These are phyloP conservation scores for Champsocephalus gunnari DNA, from an alignment of 2,797 vertebrate genomes.

Conservation along the genomic window DNA sequence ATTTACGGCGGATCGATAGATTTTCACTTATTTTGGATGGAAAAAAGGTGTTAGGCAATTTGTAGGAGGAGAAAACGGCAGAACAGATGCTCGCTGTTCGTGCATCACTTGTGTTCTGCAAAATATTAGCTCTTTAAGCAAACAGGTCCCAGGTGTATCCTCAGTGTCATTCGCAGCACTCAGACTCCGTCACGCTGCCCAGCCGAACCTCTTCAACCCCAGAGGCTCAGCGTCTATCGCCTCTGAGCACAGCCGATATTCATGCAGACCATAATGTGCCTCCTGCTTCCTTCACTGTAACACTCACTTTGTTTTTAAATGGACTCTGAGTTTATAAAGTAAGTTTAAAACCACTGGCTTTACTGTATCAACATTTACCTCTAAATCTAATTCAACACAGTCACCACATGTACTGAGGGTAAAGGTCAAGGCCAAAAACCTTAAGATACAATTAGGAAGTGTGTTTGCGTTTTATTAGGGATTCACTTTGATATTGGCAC, in stretches of 20 bases:
- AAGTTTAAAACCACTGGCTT: background rate
- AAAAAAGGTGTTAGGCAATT: background rate
- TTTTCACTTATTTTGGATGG: background rate
- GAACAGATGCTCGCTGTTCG: background rate
- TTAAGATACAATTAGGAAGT: background rate
- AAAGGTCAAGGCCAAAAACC: slow-evolving; percentile 8
- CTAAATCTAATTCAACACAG: background rate
- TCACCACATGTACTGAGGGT: background rate
- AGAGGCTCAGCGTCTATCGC: slow-evolving; percentile 63
- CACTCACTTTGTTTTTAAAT: slow-evolving; percentile 6
- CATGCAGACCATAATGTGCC: slow-evolving; percentile 20
- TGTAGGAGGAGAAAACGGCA: background rate
- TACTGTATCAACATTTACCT: background rate
- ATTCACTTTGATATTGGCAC: too few relatives aligned
- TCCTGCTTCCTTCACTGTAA: background rate
- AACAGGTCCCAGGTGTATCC: slow-evolving; percentile 62
- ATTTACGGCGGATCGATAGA: background rate
- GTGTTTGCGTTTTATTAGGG: background rate
- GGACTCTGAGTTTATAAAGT: background rate
- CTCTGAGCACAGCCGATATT: slow-evolving; percentile 51
- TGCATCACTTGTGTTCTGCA: slow-evolving; percentile 45
- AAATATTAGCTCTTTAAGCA: slow-evolving; percentile 47
- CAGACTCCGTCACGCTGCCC: slow-evolving; percentile 48
- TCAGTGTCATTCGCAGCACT: slow-evolving; percentile 68
- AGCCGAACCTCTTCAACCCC: slow-evolving; percentile 46